Conservation (phyloP, 2,888 invertebrate genomes). For the Agrilus mali region DNA sequence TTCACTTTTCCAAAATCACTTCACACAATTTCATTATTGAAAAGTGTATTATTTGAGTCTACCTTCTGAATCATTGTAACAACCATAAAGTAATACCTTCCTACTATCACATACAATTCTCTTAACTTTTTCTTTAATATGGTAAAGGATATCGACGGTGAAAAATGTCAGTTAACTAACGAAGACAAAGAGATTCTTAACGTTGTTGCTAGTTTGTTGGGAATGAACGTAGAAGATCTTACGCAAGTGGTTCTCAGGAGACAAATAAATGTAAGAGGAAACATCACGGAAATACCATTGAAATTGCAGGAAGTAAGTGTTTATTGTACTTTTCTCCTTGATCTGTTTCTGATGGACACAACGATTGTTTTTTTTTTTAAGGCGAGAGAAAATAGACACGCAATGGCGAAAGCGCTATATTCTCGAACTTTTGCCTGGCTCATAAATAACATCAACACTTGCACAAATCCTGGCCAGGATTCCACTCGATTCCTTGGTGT, state of each 20-base stretch:
- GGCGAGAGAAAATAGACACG: constrained; percentile 83
- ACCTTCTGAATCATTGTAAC: neutral
- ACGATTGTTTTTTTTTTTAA: constrained; percentile 27
- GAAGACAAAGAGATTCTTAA: constrained; percentile 60
- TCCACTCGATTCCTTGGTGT: constrained; percentile 71
- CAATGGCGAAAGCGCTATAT: constrained; percentile 87
- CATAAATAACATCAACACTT: constrained; percentile 83
- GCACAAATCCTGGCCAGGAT: constrained; percentile 79
- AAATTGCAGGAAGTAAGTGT: constrained; percentile 64
- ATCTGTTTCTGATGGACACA: constrained; percentile 5
- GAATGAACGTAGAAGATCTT: constrained; percentile 61
- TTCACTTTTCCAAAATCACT: neutral
- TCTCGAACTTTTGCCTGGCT: constrained; percentile 86
- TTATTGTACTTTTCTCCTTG: neutral
- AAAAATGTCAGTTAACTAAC: constrained; percentile 61
- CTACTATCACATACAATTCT: constrained; percentile 3
- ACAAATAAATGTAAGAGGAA: constrained; percentile 86
- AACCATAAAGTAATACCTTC: neutral
- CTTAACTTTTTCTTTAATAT: neutral
- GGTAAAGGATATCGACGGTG: constrained; percentile 70
- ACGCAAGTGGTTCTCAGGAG: constrained; percentile 62
- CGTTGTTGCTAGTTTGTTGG: constrained; percentile 61
- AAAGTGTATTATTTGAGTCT: too few relatives aligned
- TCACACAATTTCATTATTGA: neutral
- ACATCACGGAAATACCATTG: constrained; percentile 84